Percentiles rank a stretch among this genome's conserved stretches.
phyloP scores from a whole-genome alignment of 2,113 vertebrate genomes.

The Marmota flaviventris region DNA sequence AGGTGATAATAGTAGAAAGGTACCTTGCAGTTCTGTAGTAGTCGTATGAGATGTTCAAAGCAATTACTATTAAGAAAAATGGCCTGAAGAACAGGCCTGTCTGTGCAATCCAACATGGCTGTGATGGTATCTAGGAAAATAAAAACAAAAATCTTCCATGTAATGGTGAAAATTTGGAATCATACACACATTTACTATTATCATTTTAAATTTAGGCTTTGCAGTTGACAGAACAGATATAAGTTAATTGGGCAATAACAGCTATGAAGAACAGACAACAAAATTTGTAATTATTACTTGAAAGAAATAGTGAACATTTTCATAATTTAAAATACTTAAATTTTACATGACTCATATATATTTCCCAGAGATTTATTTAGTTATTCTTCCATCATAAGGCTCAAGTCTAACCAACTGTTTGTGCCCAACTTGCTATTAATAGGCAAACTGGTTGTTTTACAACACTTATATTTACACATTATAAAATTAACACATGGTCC shows the following conservation, averaged over 20 bases:
- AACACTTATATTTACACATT: neutral
- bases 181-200: conserved; percentile 18
- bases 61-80: conserved; percentile 99
- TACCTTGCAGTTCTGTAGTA: conserved; percentile 99
- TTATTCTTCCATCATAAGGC: conserved; percentile 10
- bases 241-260: conserved; percentile 51
- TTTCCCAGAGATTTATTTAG: conserved; percentile 28
- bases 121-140: conserved; percentile 94
- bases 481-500: neutral
- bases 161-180: conserved; percentile 26
- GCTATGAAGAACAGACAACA: neutral
- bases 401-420: conserved; percentile 4
- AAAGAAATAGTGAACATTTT: neutral
- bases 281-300: neutral
- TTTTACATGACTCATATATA: conserved; percentile 40
- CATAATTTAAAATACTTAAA: conserved; percentile 39
- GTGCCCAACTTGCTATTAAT: neutral
- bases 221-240: conserved; percentile 26
- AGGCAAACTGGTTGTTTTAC: neutral
- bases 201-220: conserved; percentile 51
- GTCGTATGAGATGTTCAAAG: conserved; percentile 97
- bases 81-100: conserved; percentile 97
- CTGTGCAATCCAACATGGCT: conserved; percentile 98
- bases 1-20: conserved; percentile 56
- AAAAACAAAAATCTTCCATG: conserved; percentile 74